phyloP scores from a whole-genome alignment of 2,113 vertebrate species.

The Entosphenus tridentatus region DNA sequence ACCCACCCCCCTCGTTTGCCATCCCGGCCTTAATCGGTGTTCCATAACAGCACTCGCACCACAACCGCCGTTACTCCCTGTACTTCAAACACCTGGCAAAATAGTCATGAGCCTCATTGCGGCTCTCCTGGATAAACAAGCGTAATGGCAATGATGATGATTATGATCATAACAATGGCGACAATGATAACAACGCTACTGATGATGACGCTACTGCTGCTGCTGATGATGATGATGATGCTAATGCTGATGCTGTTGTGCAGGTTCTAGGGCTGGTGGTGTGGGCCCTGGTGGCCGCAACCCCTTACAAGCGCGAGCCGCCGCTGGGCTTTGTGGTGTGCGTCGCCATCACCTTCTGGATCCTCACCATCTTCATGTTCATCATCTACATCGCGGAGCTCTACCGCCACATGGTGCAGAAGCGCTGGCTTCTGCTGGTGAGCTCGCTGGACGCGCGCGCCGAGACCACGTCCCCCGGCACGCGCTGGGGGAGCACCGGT shows the following conservation, averaged over 20 bases:
- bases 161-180: no score
- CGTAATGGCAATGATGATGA: no score
- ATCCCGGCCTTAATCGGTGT: no score
- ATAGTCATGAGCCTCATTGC: no score
- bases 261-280: not conserved
- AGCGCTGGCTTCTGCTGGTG: not conserved
- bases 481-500: not conserved
- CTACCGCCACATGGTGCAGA: not conserved
- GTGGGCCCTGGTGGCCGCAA: constrained; percentile 3
- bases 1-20: no score
- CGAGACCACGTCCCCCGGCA: not conserved
- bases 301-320: not conserved
- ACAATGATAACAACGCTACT: no score
- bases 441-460: not conserved
- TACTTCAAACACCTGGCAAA: no score
- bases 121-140: no score
- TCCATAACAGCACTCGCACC: no score
- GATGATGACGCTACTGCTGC: no score
- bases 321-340: not conserved
- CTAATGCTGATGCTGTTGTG: not conserved
- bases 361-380: constrained; percentile 3
- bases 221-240: no score
- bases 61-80: no score
- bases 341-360: constrained; percentile 1
- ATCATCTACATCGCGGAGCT: not conserved